Evolutionary conservation across 2,888 invertebrate species (phyloP).

Genomic region (Agonum fuliginosum): DNA sequence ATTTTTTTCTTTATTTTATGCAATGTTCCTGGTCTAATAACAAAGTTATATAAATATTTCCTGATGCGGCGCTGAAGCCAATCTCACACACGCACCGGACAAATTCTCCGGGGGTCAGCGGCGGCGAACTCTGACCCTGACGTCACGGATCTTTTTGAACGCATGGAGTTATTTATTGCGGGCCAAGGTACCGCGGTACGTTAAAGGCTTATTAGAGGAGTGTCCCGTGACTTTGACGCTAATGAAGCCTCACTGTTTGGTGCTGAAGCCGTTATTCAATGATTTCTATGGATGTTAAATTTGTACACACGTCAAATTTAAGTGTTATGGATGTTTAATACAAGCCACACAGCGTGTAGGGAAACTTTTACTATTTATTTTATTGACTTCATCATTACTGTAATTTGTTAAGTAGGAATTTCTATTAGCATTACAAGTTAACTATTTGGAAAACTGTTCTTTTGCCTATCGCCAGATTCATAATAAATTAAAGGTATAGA

Average conservation of each 20-base stretch:
- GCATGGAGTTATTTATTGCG: constrained; percentile 26
- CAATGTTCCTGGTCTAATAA: no score
- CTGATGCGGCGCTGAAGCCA: background rate
- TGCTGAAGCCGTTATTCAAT: constrained; percentile 10
- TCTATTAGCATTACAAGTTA: no score
- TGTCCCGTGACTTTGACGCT: constrained; percentile 39
- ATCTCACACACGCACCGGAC: constrained; percentile 6
- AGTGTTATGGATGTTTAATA: background rate
- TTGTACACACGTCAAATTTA: constrained; percentile 12
- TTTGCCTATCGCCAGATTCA: no score
- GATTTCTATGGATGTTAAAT: constrained; percentile 13
- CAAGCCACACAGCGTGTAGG: background rate
- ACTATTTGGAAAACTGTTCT: no score
- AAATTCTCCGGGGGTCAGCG: constrained; percentile 8
- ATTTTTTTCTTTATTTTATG: no score
- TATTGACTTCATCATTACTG: no score
- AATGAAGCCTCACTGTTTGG: constrained; percentile 26
- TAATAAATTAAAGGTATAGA: no score
- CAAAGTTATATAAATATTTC: no score
- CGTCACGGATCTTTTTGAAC: constrained; percentile 30
- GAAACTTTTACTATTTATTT: no score
- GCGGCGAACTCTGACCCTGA: constrained; percentile 1
- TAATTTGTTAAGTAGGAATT: no score
- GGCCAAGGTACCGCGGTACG: constrained; percentile 23
- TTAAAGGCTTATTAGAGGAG: constrained; percentile 53